Conservation (phyloP, 1,140 invertebrate species). For the Onthophagus taurus region DNA sequence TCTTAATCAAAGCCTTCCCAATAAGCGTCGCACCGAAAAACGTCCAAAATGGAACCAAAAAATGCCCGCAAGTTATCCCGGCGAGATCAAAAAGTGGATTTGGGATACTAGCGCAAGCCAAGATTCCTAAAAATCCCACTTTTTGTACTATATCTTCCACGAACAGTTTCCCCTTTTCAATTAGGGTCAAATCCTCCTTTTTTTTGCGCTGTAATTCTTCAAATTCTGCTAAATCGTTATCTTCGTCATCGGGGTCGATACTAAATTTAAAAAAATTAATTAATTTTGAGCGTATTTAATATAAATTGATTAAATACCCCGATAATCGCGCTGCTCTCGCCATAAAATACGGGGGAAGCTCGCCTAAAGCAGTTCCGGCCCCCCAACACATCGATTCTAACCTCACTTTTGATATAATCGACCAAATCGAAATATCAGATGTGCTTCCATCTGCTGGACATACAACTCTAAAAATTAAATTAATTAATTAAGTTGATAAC, state of each 20-base stretch:
- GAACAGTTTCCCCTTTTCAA: conserved; percentile 73
- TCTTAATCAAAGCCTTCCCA: conserved; percentile 97
- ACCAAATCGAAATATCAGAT: conserved; percentile 57
- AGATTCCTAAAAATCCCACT: conserved; percentile 94
- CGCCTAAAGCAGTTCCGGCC: conserved; percentile 92
- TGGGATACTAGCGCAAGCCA: conserved; percentile 97
- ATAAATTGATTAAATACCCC: conserved; percentile 38
- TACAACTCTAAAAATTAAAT: conserved; percentile 51
- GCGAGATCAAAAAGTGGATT: conserved; percentile 98
- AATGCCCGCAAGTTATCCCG: conserved; percentile 97
- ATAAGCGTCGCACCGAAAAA: conserved; percentile 99
- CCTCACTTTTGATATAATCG: conserved; percentile 94
- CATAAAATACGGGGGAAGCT: conserved; percentile 96
- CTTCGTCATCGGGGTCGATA: conserved; percentile 58
- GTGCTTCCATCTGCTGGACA: conserved; percentile 54
- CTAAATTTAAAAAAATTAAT: conserved; percentile 33
- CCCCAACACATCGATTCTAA: conserved; percentile 98
- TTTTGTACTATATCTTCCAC: conserved; percentile 89
- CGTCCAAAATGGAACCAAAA: conserved; percentile 98
- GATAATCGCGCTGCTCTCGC: conserved; percentile 82
- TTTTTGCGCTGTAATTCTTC: conserved; percentile 60
- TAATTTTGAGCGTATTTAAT: not conserved
- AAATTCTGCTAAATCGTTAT: conserved; percentile 71
- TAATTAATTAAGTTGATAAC: not conserved
- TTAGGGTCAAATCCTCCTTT: conserved; percentile 49